A percentile compares a stretch with the other conserved stretches of the same genome.
Conservation (phyloP, 1,140 invertebrate species). For the Meloidogyne chitwoodi region DNA sequence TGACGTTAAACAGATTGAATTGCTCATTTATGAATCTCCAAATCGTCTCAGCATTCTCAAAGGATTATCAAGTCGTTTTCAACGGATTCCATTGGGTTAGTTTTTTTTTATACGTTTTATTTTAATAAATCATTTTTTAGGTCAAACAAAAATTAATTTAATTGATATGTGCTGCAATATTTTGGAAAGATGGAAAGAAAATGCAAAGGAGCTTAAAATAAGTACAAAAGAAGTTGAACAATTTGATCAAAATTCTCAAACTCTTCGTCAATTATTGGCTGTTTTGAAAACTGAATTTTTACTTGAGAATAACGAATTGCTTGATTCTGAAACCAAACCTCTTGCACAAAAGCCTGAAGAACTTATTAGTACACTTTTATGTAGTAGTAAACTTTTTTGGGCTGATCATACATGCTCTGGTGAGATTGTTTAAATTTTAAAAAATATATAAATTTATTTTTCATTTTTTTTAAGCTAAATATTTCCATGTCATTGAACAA, state of each 20-base stretch:
- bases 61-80: slow-evolving; percentile 5
- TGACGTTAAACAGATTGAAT: slow-evolving; percentile 24
- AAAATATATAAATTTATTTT: not conserved
- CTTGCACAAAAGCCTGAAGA: slow-evolving; percentile 7
- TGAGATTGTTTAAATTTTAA: not conserved
- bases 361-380: slow-evolving; percentile 18
- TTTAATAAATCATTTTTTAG: slow-evolving; percentile 1
- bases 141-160: slow-evolving; percentile 5
- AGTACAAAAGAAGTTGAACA: not conserved
- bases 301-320: slow-evolving; percentile 5
- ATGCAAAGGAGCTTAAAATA: slow-evolving; percentile 1
- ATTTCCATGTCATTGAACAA: slow-evolving; percentile 6
- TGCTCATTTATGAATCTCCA: slow-evolving; percentile 3
- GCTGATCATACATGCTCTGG: not conserved
- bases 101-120: not conserved
- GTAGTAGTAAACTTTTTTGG: slow-evolving; percentile 23
- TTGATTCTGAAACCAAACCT: slow-evolving; percentile 16
- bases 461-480: slow-evolving; percentile 2
- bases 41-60: slow-evolving; percentile 15
- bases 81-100: slow-evolving; percentile 15
- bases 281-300: slow-evolving; percentile 22
- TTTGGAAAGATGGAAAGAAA: slow-evolving; percentile 1
- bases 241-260: not conserved
- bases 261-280: not conserved
- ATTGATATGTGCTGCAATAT: slow-evolving; percentile 13